A percentile compares a stretch with the other conserved stretches of the same genome.
Evolutionary conservation across 2,888 invertebrate species (phyloP).

Genomic region (Tetanocera ferruginea): DNA sequence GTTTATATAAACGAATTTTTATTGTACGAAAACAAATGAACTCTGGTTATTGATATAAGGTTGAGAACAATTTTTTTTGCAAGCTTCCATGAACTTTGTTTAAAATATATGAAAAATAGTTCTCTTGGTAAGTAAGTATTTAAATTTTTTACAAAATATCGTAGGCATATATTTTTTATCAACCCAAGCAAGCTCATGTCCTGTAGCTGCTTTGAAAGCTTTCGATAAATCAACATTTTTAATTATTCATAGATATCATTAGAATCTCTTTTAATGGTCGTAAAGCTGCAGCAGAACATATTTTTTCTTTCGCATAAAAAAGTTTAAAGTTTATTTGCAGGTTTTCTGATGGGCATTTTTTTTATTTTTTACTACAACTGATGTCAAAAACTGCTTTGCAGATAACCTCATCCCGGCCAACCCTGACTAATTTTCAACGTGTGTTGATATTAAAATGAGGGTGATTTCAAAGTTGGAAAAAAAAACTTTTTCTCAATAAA

Average conservation of each 20-base stretch:
- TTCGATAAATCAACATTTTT: too few species aligned
- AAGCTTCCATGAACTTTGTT: too few species aligned
- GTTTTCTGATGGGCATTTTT: neutral
- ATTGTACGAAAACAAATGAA: neutral
- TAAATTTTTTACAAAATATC: too few species aligned
- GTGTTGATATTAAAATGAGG: constrained; percentile 18
- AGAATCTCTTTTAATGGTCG: too few species aligned
- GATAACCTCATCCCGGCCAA: neutral
- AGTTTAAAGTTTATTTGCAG: constrained; percentile 15
- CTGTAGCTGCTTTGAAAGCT: too few species aligned
- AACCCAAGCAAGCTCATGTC: too few species aligned
- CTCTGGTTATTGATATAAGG: too few species aligned
- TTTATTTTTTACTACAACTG: neutral
- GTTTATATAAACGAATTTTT: neutral
- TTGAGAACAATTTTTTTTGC: too few species aligned
- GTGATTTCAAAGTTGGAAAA: neutral
- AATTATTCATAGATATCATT: too few species aligned
- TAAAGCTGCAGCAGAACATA: neutral
- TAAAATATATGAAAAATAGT: too few species aligned
- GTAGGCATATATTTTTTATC: too few species aligned
- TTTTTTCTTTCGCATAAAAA: neutral
- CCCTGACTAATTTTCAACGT: constrained; percentile 30
- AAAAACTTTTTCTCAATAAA: neutral
- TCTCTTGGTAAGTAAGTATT: too few species aligned
- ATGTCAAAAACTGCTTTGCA: constrained; percentile 1